Conservation (phyloP, 2,113 vertebrate species). For the Phoenicopterus ruber region DNA sequence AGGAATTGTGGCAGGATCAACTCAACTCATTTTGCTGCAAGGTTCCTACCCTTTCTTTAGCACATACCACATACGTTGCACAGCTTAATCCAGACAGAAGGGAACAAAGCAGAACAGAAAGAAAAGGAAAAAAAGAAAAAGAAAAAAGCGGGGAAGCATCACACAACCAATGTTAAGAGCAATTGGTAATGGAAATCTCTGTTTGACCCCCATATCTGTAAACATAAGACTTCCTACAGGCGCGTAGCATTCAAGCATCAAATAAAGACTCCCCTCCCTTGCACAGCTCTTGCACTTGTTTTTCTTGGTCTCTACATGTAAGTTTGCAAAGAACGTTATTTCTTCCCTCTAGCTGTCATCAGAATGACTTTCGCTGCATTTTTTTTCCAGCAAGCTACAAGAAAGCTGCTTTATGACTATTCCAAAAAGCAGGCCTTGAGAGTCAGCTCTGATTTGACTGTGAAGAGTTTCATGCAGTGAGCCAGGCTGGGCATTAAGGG, state of each 20-base stretch:
- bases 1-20: not conserved
- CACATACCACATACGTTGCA: accelerated
- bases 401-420: not conserved
- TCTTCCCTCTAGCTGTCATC: conserved; percentile 14
- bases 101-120: not conserved
- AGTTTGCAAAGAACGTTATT: not conserved
- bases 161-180: not conserved
- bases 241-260: not conserved
- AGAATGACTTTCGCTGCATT: not conserved
- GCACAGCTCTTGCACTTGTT: not conserved
- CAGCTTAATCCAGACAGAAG: not conserved
- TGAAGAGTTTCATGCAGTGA: not conserved
- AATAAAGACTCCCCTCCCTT: not conserved
- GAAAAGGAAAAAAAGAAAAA: no score
- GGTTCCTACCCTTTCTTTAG: not conserved
- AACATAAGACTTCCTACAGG: not conserved
- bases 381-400: not conserved
- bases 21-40: not conserved
- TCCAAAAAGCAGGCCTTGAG: not conserved
- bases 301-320: not conserved
- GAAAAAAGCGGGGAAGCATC: not conserved
- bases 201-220: not conserved
- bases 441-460: not conserved
- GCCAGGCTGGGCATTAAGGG: not conserved
- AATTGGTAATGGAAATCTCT: not conserved